phyloP scores from a whole-genome alignment of 2,113 vertebrate species.

The Candoia aspera region DNA sequence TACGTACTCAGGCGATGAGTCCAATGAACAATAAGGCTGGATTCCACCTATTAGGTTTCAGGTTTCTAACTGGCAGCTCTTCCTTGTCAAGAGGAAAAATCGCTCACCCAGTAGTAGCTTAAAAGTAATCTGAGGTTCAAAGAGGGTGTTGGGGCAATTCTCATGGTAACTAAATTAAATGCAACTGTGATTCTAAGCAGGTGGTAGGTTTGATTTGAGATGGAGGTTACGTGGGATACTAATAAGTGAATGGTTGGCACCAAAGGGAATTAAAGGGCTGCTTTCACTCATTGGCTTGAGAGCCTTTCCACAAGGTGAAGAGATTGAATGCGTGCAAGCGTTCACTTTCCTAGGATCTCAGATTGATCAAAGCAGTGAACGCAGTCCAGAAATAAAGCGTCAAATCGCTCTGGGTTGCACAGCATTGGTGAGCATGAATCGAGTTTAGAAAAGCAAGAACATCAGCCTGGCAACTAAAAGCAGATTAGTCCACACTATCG shows the following conservation, averaged over 20 bases:
- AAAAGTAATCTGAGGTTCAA: conserved; percentile 58
- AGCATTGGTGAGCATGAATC: too few relatives aligned
- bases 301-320: too few relatives aligned
- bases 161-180: conserved; percentile 68
- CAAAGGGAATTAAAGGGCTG: conserved; percentile 65
- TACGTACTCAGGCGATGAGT: background rate
- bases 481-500: too few relatives aligned
- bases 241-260: conserved; percentile 64
- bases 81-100: conserved; percentile 66
- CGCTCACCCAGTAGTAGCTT: conserved; percentile 60
- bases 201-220: conserved; percentile 72
- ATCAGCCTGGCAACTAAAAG: too few relatives aligned
- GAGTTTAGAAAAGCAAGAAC: too few relatives aligned
- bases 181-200: conserved; percentile 54
- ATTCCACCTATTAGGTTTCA: background rate
- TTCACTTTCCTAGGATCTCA: too few relatives aligned
- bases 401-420: too few relatives aligned
- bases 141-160: conserved; percentile 42
- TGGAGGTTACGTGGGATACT: conserved; percentile 61
- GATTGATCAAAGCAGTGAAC: too few relatives aligned
- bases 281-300: conserved; percentile 59
- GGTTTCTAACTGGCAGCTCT: conserved; percentile 57
- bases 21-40: background rate
- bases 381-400: too few relatives aligned
- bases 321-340: too few relatives aligned